These are phyloP conservation scores for Aphelocoma californica DNA, from an alignment of 2,797 vertebrate genomes.

Conservation along the genomic window DNA sequence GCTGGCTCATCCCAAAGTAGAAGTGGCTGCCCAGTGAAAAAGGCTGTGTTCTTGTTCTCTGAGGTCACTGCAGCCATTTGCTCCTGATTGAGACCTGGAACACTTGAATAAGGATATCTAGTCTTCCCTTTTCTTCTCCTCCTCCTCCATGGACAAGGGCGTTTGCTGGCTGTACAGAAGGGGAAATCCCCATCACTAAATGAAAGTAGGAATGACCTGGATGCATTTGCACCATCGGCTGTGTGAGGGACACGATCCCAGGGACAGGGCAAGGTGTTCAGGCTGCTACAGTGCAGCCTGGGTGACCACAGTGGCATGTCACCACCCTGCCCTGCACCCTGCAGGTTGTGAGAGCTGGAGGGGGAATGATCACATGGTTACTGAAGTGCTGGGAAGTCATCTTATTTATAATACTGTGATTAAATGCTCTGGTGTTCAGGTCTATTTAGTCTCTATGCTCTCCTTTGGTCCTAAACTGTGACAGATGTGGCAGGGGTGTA, in stretches of 20 bases:
- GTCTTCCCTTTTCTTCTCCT: not conserved
- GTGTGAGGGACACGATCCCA: accelerated
- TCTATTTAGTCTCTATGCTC: not conserved
- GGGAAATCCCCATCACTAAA: not conserved
- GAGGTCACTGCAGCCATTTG: not conserved
- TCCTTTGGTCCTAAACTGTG: not conserved
- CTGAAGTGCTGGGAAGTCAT: not conserved
- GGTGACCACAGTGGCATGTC: not conserved
- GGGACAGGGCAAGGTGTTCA: not conserved
- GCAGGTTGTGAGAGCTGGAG: not conserved
- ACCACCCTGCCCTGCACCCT: accelerated
- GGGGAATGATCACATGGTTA: not conserved
- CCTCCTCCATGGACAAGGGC: not conserved
- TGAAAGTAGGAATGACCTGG: not conserved
- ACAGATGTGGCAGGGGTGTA: not conserved
- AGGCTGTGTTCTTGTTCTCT: accelerated
- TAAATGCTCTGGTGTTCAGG: not conserved
- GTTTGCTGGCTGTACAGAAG: not conserved
- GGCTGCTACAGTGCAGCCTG: not conserved
- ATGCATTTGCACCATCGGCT: accelerated
- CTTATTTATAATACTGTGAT: not conserved
- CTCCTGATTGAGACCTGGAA: not conserved
- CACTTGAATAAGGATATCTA: not conserved
- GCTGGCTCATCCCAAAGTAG: not conserved
- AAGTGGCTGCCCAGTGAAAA: not conserved